A percentile compares a stretch with the other conserved stretches of the same genome.
These are phyloP conservation scores for Sarcophaga variegata DNA, from an alignment of 2,888 invertebrate genomes.

Conservation along the genomic window DNA sequence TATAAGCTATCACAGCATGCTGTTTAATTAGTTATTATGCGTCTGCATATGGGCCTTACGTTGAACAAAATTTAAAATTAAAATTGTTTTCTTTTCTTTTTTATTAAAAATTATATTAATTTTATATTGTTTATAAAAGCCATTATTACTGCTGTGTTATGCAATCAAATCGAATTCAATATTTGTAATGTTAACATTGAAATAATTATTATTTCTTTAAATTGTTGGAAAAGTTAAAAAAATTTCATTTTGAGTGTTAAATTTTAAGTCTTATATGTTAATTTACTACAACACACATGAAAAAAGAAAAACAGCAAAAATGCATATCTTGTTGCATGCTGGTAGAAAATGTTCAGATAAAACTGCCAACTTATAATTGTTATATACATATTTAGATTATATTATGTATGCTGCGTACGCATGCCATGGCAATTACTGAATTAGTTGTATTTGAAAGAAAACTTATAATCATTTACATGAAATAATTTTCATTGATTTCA, in stretches of 20 bases:
- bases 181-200: background rate
- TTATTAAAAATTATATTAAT: background rate
- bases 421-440: background rate
- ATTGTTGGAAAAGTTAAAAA: background rate
- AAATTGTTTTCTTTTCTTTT: too few relatives aligned
- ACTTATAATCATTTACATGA: too few relatives aligned
- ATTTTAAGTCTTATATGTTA: too few relatives aligned
- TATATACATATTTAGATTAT: background rate
- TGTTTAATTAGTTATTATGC: background rate
- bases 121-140: background rate
- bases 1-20: background rate
- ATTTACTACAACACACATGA: too few relatives aligned
- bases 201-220: background rate
- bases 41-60: constrained; percentile 5
- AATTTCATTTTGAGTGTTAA: too few relatives aligned
- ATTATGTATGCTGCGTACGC: background rate
- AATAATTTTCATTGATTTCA: too few relatives aligned
- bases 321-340: background rate
- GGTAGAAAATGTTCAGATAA: background rate
- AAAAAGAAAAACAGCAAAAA: background rate
- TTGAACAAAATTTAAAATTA: constrained; percentile 30
- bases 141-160: background rate
- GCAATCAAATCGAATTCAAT: background rate
- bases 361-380: background rate
- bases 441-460: too few relatives aligned